A percentile compares a stretch with the other conserved stretches of the same genome.
These are phyloP conservation scores for Orchestes rusci DNA, from an alignment of 2,888 invertebrate genomes.

Conservation along the genomic window DNA sequence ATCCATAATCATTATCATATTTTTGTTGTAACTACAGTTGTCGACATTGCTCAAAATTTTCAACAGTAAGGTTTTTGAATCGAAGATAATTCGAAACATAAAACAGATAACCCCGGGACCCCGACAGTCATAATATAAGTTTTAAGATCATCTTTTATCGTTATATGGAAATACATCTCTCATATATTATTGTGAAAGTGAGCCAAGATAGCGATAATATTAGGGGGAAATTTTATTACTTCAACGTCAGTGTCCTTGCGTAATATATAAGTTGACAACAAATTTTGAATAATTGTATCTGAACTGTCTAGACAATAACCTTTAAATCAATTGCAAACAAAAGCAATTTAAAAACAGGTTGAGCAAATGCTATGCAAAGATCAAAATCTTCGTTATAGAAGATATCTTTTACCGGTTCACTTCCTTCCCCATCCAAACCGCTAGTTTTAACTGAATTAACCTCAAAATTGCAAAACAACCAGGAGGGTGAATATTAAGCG, in stretches of 20 bases:
- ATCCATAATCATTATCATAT: no score
- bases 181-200: conserved; percentile 21
- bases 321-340: no score
- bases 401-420: no score
- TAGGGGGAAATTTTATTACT: conserved; percentile 16
- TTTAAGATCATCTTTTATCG: conserved; percentile 22
- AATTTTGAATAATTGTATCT: no score
- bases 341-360: no score
- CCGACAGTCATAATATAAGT: conserved; percentile 19
- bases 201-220: conserved; percentile 17
- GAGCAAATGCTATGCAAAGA: no score
- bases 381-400: no score
- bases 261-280: no score
- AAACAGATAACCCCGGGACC: conserved; percentile 17
- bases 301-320: no score
- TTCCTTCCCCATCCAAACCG: no score
- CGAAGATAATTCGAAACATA: conserved; percentile 15
- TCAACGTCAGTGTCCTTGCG: conserved; percentile 10
- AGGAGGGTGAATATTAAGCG: conserved; percentile 25
- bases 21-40: no score
- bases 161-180: conserved; percentile 20
- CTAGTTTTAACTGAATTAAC: conserved; percentile 27
- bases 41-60: no score
- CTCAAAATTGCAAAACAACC: conserved; percentile 25
- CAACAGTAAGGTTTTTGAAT: neutral